Base-by-base conservation (phyloP, 1,140 invertebrate species). In the Manduca sexta region DNA sequence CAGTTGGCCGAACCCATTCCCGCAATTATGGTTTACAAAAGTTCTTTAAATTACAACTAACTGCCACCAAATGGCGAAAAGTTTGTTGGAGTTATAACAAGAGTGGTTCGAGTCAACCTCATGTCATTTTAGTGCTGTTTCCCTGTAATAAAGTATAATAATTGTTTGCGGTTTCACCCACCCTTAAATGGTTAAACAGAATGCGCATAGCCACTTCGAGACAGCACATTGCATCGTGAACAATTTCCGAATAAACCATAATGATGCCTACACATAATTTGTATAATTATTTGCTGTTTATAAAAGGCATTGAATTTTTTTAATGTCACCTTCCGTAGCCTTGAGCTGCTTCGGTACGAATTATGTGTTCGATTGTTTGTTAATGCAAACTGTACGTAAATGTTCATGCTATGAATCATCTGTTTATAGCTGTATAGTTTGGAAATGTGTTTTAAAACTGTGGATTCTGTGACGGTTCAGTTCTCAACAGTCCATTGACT, bases 151-250 rank as follows among this genome's bases (percentile, higher is more conserved):
- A 70, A 39, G 45, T n/a, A n/a, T n/a, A 46, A 46, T 72, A 79
- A 75, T 79, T 69, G 65, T 58, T 49, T 82, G 75, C 55, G 75
- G 75, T 76, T 74, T 53, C 44, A 53, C 52, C 64, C 65, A 64
- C 67, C 68, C 67, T 67, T 69, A 77, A 79, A 70, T 73, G 68
- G 56, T 69, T 69, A 71, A 68, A 58, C 69, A 60, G 64, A 69
- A 66, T 52, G 60, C 52, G 61, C 56, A 48, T 60, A 50, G 49
- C 46, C 60, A 56, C 57, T 65, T 68, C 56, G 54, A 8, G 21
- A 3, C 4, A 26, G 51, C 58, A 60, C 58, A 64, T 51, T 50
- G 50, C 52, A 63, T 61, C 58, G 62, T 58, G 61, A 71, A 71
- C 21, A 26, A 26, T 26, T 26, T 26, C 21, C 21, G 21, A 26